phyloP scores from a whole-genome alignment of 2,113 vertebrate species.

The Bubalus kerabau region DNA sequence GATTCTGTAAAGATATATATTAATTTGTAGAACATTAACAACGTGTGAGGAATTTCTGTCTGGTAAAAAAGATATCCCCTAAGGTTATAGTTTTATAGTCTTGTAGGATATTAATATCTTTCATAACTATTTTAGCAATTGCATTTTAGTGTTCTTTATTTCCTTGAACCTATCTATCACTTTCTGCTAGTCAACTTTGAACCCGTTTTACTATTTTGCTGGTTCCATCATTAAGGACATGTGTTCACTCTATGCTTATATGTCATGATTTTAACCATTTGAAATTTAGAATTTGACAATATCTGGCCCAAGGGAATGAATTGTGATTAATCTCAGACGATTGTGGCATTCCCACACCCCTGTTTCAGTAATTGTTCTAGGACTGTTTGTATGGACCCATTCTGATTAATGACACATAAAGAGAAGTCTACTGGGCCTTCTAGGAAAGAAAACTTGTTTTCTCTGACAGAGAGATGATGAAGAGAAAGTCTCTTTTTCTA shows the following conservation, averaged over 20 bases:
- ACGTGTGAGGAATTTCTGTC: slow-evolving; percentile 9
- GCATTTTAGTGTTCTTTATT: background rate
- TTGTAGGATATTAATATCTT: background rate
- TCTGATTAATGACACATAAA: slow-evolving; percentile 33
- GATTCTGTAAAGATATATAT: background rate
- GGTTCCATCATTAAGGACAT: background rate
- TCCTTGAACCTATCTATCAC: background rate
- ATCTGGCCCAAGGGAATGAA: background rate
- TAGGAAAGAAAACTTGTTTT: background rate
- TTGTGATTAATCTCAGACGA: slow-evolving; percentile 8
- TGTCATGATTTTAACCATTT: slow-evolving; percentile 10
- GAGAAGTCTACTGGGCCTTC: background rate
- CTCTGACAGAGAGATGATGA: background rate
- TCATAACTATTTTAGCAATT: slow-evolving; percentile 10
- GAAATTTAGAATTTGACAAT: slow-evolving; percentile 25
- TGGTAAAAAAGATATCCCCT: slow-evolving; percentile 5
- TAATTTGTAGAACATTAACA: slow-evolving; percentile 36
- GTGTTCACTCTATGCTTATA: background rate
- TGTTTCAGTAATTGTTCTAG: slow-evolving; percentile 14
- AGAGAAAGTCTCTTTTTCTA: background rate
- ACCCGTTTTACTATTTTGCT: slow-evolving; percentile 10
- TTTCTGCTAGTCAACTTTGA: slow-evolving; percentile 22
- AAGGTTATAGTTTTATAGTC: background rate
- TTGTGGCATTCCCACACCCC: background rate
- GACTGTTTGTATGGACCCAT: background rate